Percentiles rank a stretch among this genome's conserved stretches.
These are phyloP conservation scores for Antheraea yamamai DNA, from an alignment of 2,888 invertebrate species.

Conservation along the genomic window DNA sequence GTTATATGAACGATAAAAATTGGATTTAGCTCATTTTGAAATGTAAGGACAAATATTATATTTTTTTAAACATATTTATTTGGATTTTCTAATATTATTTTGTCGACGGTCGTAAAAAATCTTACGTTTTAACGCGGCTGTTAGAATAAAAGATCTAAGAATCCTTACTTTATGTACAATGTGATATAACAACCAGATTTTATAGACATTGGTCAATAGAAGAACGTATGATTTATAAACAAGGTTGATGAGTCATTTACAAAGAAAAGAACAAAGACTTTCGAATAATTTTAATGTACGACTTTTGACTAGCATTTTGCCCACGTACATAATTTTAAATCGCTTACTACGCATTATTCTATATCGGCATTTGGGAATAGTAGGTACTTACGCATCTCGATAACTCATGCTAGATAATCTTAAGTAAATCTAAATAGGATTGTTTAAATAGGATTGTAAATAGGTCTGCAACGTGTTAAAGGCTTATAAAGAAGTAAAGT, in stretches of 20 bases:
- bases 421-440: too few species aligned
- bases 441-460: too few species aligned
- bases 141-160: background rate
- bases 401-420: too few species aligned
- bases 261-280: constrained; percentile 6
- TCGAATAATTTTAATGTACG: background rate
- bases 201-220: background rate
- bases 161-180: background rate
- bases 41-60: too few species aligned
- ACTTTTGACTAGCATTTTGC: background rate
- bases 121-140: background rate
- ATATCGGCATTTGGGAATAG: background rate
- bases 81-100: too few species aligned
- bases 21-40: too few species aligned
- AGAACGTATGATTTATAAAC: background rate
- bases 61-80: too few species aligned
- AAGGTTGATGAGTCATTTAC: background rate
- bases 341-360: background rate
- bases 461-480: too few species aligned
- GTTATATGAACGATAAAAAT: too few species aligned
- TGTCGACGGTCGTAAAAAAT: too few species aligned
- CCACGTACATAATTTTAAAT: background rate
- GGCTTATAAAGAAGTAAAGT: too few species aligned
- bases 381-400: too few species aligned
- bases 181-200: background rate